These are phyloP conservation scores for Margaritifera margaritifera DNA, from an alignment of 2,888 invertebrate genomes.

Conservation along the genomic window DNA sequence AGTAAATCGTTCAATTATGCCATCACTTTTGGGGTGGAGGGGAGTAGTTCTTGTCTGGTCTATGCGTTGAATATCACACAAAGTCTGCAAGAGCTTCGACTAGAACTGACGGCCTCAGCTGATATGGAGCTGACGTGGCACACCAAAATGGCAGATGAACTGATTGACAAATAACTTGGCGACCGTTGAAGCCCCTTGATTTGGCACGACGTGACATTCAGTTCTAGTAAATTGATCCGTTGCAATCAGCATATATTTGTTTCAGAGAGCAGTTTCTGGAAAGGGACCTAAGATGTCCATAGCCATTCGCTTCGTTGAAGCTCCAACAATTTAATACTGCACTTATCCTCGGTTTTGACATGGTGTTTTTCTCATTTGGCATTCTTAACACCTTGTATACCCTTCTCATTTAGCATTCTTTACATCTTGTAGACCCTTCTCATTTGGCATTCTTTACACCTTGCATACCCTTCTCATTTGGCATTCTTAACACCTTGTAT, in stretches of 20 bases:
- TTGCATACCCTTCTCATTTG: too few relatives aligned
- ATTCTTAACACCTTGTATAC: too few relatives aligned
- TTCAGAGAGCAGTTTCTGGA: conserved; percentile 2
- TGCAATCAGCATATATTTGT: conserved; percentile 1
- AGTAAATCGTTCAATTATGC: too few relatives aligned
- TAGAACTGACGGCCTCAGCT: conserved; percentile 3
- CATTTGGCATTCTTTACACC: too few relatives aligned
- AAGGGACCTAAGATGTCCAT: conserved; percentile 3
- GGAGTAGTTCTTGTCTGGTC: conserved; percentile 8
- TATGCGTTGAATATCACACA: conserved; percentile 3
- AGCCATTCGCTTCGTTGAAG: conserved; percentile 1
- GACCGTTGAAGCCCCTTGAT: conserved; percentile 2
- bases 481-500: too few relatives aligned
- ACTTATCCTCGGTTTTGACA: too few relatives aligned
- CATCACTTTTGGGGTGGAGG: background rate
- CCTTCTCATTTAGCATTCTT: too few relatives aligned
- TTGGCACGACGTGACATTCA: conserved; percentile 3
- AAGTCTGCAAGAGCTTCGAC: background rate
- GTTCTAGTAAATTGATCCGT: conserved; percentile 7
- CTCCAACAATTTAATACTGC: too few relatives aligned
- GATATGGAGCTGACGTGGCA: background rate
- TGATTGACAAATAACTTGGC: background rate
- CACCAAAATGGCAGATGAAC: background rate
- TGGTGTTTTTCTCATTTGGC: too few relatives aligned
- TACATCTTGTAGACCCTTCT: too few relatives aligned